These are phyloP conservation scores for Abramis brama DNA, from an alignment of 2,113 vertebrate genomes.

Conservation along the genomic window DNA sequence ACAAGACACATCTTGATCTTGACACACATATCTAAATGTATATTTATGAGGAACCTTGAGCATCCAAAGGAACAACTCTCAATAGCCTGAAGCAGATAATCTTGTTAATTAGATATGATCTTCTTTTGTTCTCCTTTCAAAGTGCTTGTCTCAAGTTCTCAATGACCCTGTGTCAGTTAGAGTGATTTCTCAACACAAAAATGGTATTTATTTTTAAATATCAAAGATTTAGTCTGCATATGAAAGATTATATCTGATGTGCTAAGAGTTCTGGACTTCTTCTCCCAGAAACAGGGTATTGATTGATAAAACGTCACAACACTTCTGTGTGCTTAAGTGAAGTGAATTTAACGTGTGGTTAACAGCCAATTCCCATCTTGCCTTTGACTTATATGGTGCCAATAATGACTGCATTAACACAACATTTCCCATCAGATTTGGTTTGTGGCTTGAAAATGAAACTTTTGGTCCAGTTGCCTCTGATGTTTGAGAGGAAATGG, in stretches of 20 bases:
- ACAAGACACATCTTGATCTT: constrained; percentile 37
- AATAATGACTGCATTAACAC: constrained; percentile 24
- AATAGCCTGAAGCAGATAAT: constrained; percentile 32
- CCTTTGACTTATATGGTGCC: constrained; percentile 5
- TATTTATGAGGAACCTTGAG: constrained; percentile 47
- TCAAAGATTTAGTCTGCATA: constrained; percentile 6
- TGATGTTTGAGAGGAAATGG: constrained; percentile 4
- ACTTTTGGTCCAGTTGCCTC: not conserved
- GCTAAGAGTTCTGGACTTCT: not conserved
- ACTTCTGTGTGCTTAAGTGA: not conserved
- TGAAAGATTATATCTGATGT: not conserved
- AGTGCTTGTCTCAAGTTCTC: not conserved
- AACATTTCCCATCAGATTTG: not conserved
- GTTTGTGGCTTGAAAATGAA: not conserved
- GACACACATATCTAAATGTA: constrained; percentile 35
- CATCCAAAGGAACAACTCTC: constrained; percentile 37
- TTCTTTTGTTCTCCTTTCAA: constrained; percentile 37
- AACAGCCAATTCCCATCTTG: not conserved
- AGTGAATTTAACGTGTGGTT: not conserved
- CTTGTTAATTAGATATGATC: constrained; percentile 36
- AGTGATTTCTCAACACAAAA: not conserved
- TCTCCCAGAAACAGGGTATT: not conserved
- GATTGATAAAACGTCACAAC: not conserved
- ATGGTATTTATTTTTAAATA: not conserved
- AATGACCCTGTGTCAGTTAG: not conserved